These are phyloP conservation scores for Drosophila koepferae DNA, from an alignment of 2,888 invertebrate genomes.

Conservation along the genomic window DNA sequence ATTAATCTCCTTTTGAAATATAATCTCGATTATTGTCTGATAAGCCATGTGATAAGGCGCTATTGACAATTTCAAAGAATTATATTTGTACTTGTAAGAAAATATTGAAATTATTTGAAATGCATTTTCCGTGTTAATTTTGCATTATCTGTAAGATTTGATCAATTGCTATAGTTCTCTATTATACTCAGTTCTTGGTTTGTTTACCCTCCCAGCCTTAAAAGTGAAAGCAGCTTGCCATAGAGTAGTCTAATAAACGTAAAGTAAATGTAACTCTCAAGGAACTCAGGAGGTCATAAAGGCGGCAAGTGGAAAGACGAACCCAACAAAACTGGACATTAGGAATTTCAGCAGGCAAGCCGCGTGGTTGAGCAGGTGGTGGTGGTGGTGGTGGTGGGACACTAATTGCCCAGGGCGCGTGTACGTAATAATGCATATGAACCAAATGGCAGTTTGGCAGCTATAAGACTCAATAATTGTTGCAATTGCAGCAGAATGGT, in stretches of 20 bases:
- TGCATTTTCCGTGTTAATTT: too few relatives aligned
- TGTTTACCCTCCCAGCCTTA: not conserved
- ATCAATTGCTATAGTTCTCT: too few relatives aligned
- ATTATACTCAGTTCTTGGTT: not conserved
- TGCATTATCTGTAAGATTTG: too few relatives aligned
- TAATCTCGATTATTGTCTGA: not conserved
- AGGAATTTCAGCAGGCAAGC: constrained; percentile 14
- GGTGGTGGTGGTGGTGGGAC: constrained; percentile 21
- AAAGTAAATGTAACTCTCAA: constrained; percentile 7
- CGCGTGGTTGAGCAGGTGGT: constrained; percentile 37
- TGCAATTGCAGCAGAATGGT: constrained; percentile 49
- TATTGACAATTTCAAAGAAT: too few relatives aligned
- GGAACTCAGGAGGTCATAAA: constrained; percentile 7
- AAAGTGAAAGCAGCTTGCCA: constrained; percentile 47
- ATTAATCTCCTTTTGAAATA: not conserved
- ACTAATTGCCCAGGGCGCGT: constrained; percentile 53
- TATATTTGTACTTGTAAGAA: too few relatives aligned
- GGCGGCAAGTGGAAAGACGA: constrained; percentile 12
- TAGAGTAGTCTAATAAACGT: constrained; percentile 18
- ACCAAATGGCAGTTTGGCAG: constrained; percentile 42
- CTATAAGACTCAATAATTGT: constrained; percentile 71
- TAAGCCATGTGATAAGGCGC: too few relatives aligned
- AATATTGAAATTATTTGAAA: too few relatives aligned
- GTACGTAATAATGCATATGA: constrained; percentile 71
- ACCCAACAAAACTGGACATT: not conserved